phyloP scores from a whole-genome alignment of 2,797 vertebrate species.

The Rhinoraja longicauda region DNA sequence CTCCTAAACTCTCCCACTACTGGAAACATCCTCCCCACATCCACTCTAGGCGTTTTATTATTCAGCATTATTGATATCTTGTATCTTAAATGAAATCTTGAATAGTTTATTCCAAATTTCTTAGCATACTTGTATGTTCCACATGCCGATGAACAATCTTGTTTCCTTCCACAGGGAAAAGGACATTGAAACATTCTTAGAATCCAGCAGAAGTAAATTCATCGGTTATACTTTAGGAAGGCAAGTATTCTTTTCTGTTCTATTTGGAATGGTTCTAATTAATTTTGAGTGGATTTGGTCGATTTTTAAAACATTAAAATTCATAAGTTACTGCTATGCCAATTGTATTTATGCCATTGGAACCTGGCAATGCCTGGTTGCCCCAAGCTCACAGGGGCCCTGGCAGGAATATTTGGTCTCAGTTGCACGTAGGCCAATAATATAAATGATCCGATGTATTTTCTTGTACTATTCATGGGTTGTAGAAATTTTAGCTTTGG shows the following conservation, averaged over 20 bases:
- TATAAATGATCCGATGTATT: neutral
- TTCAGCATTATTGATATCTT: too few species aligned
- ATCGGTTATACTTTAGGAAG: constrained; percentile 93
- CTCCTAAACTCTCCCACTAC: too few species aligned
- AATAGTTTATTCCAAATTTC: neutral
- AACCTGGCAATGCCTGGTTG: neutral
- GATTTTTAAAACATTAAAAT: neutral
- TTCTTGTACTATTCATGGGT: neutral
- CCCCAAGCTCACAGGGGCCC: neutral
- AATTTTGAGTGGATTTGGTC: neutral
- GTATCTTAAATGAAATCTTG: neutral
- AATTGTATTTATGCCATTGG: too few species aligned
- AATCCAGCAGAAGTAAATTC: constrained; percentile 97
- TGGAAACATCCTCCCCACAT: too few species aligned
- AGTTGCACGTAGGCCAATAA: neutral
- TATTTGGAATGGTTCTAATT: neutral
- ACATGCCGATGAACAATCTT: neutral
- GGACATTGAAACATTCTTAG: constrained; percentile 95
- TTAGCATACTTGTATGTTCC: neutral
- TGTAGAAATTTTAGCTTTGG: neutral
- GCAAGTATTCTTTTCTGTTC: constrained; percentile 56
- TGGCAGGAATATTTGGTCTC: neutral
- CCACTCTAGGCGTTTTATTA: too few species aligned
- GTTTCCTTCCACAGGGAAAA: constrained; percentile 72
- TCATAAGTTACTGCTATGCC: too few species aligned